Evolutionary conservation across 1,140 invertebrate genomes (phyloP).

Genomic region (Cheumatopsyche charites): DNA sequence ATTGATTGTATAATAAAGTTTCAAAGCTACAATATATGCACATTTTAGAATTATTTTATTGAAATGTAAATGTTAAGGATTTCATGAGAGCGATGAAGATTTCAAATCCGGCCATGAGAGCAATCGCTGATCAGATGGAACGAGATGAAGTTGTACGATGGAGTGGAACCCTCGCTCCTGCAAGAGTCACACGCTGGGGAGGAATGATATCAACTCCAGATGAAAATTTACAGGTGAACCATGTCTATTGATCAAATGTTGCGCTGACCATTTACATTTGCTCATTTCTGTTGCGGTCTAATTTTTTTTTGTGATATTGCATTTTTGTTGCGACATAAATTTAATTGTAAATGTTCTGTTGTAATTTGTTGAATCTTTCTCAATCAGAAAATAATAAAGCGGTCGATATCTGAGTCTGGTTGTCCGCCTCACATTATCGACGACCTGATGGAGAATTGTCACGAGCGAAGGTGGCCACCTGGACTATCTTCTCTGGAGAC

Average conservation of each 20-base stretch:
- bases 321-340: background rate
- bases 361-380: conserved; percentile 22
- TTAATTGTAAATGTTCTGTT: background rate
- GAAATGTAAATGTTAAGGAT: conserved; percentile 64
- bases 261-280: too few relatives aligned
- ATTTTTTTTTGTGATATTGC: conserved; percentile 3
- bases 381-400: conserved; percentile 86
- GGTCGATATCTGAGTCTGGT: conserved; percentile 88
- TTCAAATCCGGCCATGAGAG: conserved; percentile 87
- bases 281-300: too few relatives aligned
- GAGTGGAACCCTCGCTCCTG: conserved; percentile 82
- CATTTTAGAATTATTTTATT: too few relatives aligned
- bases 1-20: too few relatives aligned
- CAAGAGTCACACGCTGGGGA: conserved; percentile 92
- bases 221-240: conserved; percentile 81
- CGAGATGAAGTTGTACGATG: conserved; percentile 91
- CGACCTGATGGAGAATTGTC: conserved; percentile 96
- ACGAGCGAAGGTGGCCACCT: conserved; percentile 92
- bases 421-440: conserved; percentile 92
- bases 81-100: conserved; percentile 90
- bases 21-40: too few relatives aligned
- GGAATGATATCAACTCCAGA: conserved; percentile 98
- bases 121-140: conserved; percentile 90
- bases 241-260: too few relatives aligned
- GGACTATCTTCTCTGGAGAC: conserved; percentile 93